Evolutionary conservation across 2,113 vertebrate species (phyloP), one percentile per base, ranked within the genome.

Genomic region (Alaudala cheleensis): DNA sequence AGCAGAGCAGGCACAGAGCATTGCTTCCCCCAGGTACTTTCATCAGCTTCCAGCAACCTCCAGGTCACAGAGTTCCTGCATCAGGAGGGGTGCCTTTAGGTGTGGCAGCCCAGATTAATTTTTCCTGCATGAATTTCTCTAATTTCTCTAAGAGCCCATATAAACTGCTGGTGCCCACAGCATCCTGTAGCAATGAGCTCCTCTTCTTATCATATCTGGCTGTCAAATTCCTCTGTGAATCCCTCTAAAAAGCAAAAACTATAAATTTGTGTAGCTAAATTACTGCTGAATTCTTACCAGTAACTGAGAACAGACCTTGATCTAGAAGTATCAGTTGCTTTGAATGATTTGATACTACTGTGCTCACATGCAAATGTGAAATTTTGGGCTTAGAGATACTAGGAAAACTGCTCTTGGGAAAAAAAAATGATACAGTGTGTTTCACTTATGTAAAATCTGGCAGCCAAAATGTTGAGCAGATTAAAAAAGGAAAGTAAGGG

Each of bases 401-500:
- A 92, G 26, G 50, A 87, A 79, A 87, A 73, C 34, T 20, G 14
- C 28, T 57, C 28, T 25, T n/a, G 57, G 78, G 26, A 87, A 81
- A 49, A 54, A 90, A 54, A 90, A 80, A 83, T 19, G 3, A 66
- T 58, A 53, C 5, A n/a, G 21, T 22, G 29, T 51, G 8, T 71
- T 82, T 51, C 18, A 9, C 20, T 81, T 74, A 67, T 7, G 12
- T 82, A 72, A 90, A 87, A 78, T 79, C 67, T 65, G 58, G 6
- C 56, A 90, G 66, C 12, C 24, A 69, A 85, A 82, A 61, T 25
- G 31, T 53, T 82, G 39, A 81, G 39, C 49, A 79, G 65, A 90
- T 90, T 86, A 72, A 90, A 96, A 88, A 86, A 82, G 40, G 50
- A 71, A 93, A 62, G 21, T 58, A 67, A 88, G 77, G 58, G 49